These are phyloP conservation scores for Mus caroli DNA, from an alignment of 2,797 vertebrate species.

Conservation along the genomic window DNA sequence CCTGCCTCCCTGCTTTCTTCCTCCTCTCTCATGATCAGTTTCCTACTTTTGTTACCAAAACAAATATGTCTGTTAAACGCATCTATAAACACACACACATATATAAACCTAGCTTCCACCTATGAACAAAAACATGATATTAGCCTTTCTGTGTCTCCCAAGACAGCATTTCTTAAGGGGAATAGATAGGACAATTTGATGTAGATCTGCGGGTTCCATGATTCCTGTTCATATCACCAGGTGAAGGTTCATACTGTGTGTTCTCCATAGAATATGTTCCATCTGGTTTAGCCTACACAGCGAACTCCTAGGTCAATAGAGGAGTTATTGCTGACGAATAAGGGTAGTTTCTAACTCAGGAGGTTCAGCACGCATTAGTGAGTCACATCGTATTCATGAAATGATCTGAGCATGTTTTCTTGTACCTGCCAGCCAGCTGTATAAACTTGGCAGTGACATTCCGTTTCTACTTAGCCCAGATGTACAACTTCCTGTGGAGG, in stretches of 20 bases:
- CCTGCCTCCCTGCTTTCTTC: background rate
- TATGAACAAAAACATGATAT: background rate
- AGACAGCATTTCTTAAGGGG: conserved; percentile 14
- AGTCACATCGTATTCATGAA: background rate
- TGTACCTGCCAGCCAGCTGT: background rate
- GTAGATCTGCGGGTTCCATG: background rate
- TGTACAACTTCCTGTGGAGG: background rate
- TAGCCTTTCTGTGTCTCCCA: background rate
- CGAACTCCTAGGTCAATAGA: conserved; percentile 14
- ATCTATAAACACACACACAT: background rate
- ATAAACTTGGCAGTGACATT: background rate
- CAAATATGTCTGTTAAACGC: background rate
- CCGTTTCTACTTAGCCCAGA: background rate
- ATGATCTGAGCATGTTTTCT: background rate
- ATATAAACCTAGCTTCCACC: background rate
- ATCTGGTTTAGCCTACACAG: background rate
- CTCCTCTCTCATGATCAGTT: background rate
- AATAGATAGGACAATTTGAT: conserved; percentile 26
- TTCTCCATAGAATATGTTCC: background rate
- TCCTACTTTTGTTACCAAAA: background rate
- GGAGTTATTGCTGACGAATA: background rate
- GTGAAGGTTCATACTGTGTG: background rate
- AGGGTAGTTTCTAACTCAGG: background rate
- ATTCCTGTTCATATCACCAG: conserved; percentile 14
- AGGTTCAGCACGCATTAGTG: background rate